These are phyloP conservation scores for Xylota segnis DNA, from an alignment of 2,888 invertebrate genomes.

Conservation along the genomic window DNA sequence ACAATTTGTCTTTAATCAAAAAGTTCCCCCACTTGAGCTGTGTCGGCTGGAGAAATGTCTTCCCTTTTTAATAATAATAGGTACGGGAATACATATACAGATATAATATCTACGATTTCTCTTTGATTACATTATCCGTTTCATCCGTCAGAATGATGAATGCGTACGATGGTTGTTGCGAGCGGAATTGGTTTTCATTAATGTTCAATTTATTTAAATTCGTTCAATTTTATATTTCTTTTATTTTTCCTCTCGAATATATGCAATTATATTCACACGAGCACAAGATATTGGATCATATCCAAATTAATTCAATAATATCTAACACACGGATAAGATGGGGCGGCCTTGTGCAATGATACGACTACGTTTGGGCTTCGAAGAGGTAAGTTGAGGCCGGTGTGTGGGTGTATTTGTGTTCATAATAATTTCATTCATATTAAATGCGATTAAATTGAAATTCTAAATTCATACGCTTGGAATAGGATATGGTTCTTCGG, in stretches of 20 bases:
- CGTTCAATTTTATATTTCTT: not conserved
- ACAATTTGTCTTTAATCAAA: slow-evolving; percentile 52
- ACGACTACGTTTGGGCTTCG: not conserved
- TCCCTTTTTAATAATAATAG: slow-evolving; percentile 24
- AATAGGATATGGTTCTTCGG: not conserved
- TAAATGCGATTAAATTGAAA: not conserved
- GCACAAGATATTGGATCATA: slow-evolving; percentile 30
- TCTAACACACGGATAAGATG: slow-evolving; percentile 8
- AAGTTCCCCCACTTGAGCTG: not conserved
- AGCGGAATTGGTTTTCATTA: slow-evolving; percentile 21
- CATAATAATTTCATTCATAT: slow-evolving; percentile 13
- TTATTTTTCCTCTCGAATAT: not conserved
- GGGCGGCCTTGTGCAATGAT: not conserved
- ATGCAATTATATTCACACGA: slow-evolving; percentile 23
- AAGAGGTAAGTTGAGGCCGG: not conserved
- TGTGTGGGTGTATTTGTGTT: not conserved
- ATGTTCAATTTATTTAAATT: slow-evolving; percentile 41
- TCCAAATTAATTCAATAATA: slow-evolving; percentile 36
- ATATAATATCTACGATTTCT: slow-evolving; percentile 32
- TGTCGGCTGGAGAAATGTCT: not conserved
- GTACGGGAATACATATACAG: not conserved
- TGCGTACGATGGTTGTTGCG: not conserved
- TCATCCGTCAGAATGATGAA: slow-evolving; percentile 19
- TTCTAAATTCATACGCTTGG: not conserved
- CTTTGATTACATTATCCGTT: slow-evolving; percentile 42